phyloP scores from a whole-genome alignment of 2,888 invertebrate genomes.

The Dendrolimus pini region DNA sequence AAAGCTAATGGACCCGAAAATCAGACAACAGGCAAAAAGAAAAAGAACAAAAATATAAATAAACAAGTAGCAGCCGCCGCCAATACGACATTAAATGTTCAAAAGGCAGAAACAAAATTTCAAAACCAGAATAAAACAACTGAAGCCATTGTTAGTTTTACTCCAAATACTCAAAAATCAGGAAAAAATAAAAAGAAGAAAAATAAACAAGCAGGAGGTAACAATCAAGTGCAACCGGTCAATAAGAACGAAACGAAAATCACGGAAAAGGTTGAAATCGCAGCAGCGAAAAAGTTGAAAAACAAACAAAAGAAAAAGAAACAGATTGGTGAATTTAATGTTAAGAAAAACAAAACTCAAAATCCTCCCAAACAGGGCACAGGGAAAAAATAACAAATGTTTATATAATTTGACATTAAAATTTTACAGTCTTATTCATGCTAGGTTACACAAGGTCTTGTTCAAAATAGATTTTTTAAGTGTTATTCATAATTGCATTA shows the following conservation, averaged over 20 bases:
- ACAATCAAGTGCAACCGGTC: conserved; percentile 7
- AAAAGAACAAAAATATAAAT: conserved; percentile 13
- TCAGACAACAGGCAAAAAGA: conserved; percentile 6
- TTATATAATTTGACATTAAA: background rate
- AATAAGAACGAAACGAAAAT: conserved; percentile 34
- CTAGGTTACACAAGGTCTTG: too few species aligned
- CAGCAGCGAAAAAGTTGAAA: conserved; percentile 50
- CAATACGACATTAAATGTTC: background rate
- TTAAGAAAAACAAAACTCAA: conserved; percentile 25
- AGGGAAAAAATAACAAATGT: conserved; percentile 23
- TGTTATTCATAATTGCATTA: too few species aligned
- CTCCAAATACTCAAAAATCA: background rate
- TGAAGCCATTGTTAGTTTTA: background rate
- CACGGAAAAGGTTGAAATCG: conserved; percentile 37
- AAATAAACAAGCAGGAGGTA: background rate
- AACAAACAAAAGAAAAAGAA: conserved; percentile 51
- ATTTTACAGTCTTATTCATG: too few species aligned
- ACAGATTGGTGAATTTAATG: conserved; percentile 48
- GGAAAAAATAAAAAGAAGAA: conserved; percentile 2
- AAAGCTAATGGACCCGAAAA: conserved; percentile 3
- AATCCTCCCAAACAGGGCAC: conserved; percentile 19
- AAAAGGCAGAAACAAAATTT: conserved; percentile 1
- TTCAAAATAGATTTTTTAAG: too few species aligned
- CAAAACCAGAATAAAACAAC: conserved; percentile 3
- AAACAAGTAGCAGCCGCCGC: conserved; percentile 1